Percentiles rank a stretch among this genome's conserved stretches.
Evolutionary conservation across 2,113 vertebrate species (phyloP).

Genomic region (Nettapus auritus): DNA sequence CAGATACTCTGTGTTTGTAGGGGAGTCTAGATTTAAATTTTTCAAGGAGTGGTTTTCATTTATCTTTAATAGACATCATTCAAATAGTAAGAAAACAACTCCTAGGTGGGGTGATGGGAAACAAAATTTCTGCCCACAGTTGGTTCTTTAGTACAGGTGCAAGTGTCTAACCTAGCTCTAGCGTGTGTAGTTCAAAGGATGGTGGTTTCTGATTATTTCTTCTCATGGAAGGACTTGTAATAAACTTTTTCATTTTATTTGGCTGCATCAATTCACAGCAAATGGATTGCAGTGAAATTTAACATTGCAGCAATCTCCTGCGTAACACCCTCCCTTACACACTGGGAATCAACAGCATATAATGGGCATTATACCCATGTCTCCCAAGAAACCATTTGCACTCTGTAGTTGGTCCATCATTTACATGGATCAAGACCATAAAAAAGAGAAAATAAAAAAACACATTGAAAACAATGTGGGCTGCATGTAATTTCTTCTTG

Average conservation of each 20-base stretch:
- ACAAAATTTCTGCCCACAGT: neutral
- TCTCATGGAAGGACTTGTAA: neutral
- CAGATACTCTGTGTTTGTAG: neutral
- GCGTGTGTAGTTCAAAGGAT: neutral
- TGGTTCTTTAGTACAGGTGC: neutral
- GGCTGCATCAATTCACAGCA: slow-evolving; percentile 43
- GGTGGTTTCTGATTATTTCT: neutral
- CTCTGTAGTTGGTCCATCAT: slow-evolving; percentile 36
- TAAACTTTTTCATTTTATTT: slow-evolving; percentile 53
- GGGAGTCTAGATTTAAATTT: neutral
- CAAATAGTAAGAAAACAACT: neutral
- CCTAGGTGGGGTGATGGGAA: neutral
- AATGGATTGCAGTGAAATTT: slow-evolving; percentile 62
- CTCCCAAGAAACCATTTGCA: slow-evolving; percentile 50
- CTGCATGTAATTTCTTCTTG: slow-evolving; percentile 30
- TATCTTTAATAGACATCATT: neutral
- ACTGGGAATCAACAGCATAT: neutral
- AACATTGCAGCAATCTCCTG: slow-evolving; percentile 32
- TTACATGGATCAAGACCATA: slow-evolving; percentile 21
- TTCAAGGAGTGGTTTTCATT: neutral
- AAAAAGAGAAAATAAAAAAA: slow-evolving; percentile 9
- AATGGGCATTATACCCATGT: neutral
- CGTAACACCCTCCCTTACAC: neutral
- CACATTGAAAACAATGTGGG: slow-evolving; percentile 1
- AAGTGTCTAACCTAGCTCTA: neutral